Evolutionary conservation across 2,888 invertebrate species (phyloP).

Genomic region (Melinaea menophilus): DNA sequence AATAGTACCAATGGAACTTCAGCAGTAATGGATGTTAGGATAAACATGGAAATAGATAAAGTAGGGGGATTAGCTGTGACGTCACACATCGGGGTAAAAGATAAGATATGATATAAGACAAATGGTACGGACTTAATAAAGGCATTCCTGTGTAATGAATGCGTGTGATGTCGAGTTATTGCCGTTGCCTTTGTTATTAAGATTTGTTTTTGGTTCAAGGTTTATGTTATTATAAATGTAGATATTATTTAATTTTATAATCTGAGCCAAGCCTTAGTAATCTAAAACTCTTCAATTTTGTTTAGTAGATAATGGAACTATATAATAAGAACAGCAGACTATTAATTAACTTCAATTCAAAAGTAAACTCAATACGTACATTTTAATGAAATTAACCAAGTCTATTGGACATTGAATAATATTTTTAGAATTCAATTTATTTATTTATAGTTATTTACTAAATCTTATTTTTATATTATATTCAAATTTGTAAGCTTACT

Average conservation of each 20-base stretch:
- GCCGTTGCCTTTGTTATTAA: slow-evolving; percentile 36
- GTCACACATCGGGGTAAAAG: slow-evolving; percentile 37
- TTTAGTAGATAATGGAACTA: no score
- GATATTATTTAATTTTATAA: neutral
- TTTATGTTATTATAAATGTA: slow-evolving; percentile 7
- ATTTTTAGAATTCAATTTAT: no score
- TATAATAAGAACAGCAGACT: no score
- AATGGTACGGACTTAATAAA: slow-evolving; percentile 61
- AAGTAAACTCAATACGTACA: no score
- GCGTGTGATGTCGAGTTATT: slow-evolving; percentile 54
- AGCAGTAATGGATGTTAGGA: slow-evolving; percentile 30
- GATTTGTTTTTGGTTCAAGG: neutral
- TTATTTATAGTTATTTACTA: no score
- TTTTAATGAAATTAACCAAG: no score
- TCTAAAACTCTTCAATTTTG: no score
- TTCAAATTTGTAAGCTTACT: no score
- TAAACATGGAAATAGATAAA: slow-evolving; percentile 17
- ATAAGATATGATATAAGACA: slow-evolving; percentile 52
- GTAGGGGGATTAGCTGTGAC: slow-evolving; percentile 33
- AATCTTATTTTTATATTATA: no score
- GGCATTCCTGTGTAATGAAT: slow-evolving; percentile 56
- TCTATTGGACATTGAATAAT: no score
- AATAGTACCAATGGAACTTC: neutral
- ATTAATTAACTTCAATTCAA: no score
- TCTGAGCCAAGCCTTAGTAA: neutral